Evolutionary conservation across 2,797 vertebrate species (phyloP).

Genomic region (Clamator glandarius): DNA sequence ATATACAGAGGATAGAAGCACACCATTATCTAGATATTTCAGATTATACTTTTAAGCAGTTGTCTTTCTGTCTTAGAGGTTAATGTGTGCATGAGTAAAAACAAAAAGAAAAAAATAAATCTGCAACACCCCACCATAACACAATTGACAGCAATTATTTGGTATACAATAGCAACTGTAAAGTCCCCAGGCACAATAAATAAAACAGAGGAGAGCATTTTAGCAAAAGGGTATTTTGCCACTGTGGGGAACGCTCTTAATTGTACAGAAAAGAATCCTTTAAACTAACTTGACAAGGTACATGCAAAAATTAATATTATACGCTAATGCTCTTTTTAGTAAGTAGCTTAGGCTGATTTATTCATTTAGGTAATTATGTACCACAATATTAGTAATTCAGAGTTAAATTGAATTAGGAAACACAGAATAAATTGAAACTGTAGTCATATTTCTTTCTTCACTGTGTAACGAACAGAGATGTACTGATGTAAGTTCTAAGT

Average conservation of each 20-base stretch:
- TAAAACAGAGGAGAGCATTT: conserved; percentile 60
- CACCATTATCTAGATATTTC: not conserved
- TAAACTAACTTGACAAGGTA: conserved; percentile 80
- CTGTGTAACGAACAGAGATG: conserved; percentile 79
- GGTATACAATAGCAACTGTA: conserved; percentile 35
- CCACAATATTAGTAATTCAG: conserved; percentile 94
- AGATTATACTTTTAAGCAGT: not conserved
- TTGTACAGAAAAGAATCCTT: conserved; percentile 74
- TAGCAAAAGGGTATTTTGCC: conserved; percentile 72
- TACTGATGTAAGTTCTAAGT: conserved; percentile 83
- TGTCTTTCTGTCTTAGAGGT: conserved; percentile 49
- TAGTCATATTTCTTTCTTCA: conserved; percentile 84
- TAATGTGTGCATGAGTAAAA: not conserved
- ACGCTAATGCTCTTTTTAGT: conserved; percentile 86
- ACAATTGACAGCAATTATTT: conserved; percentile 50
- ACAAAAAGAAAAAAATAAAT: not conserved
- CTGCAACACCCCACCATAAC: conserved; percentile 6
- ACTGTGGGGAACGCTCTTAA: conserved; percentile 68
- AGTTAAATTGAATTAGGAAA: conserved; percentile 92
- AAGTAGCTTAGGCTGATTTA: conserved; percentile 90
- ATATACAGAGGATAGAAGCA: not conserved
- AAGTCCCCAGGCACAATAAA: conserved; percentile 37
- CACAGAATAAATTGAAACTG: conserved; percentile 85
- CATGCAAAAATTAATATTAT: conserved; percentile 80
- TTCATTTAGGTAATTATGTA: conserved; percentile 95